Base-by-base conservation (phyloP, 2,797 vertebrate genomes). In the Atherinosoma microstoma region DNA sequence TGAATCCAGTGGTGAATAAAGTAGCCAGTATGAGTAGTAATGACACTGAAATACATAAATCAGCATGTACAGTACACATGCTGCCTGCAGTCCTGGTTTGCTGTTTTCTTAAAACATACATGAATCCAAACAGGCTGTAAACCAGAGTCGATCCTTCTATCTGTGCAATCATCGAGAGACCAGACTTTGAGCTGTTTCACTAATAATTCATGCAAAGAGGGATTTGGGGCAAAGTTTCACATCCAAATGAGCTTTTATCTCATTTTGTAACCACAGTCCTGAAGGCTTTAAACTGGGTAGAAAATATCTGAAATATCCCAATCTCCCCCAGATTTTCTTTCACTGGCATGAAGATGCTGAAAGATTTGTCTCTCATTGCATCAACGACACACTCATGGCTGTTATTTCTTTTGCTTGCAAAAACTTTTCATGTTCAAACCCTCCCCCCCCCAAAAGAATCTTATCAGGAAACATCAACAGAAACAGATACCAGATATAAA, bases 181-280 rank as follows among this genome's bases (percentile, higher is more conserved):
- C 4, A 63, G 67, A 80, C 27, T 67, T 62, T 42, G 69, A 87
- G 67, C 69, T 27, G 58, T 24, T 84, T 38, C 60, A 76, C 67
- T 58, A 83, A 85, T 88, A 87, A 83, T 88, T 83, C 66, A 89
- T 88, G 74, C 8, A 4, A 27, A 56, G 70, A 38, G 62, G 27
- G 64, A 76, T 81, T 83, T 78, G 36, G 45, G 64, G 68, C 54
- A 78, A 61, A 76, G 51, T 84, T 78, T 78, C 76, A 78, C 54
- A 73, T 77, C 45, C 42, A 67, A 80, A 84, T 87, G 1, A 72
- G 36, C 35, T 75, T 80, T 78, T 65, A 62, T 58, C 58, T 69
- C n/a, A 60, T 75, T 73, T 67, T 70, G 29, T 56, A 8, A 24
- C 29, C 42, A 12, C 18, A 11, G 40, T 38, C 16, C 51, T 47